These are phyloP conservation scores for Eudyptes chrysolophus DNA, from an alignment of 2,113 vertebrate genomes.

Conservation along the genomic window DNA sequence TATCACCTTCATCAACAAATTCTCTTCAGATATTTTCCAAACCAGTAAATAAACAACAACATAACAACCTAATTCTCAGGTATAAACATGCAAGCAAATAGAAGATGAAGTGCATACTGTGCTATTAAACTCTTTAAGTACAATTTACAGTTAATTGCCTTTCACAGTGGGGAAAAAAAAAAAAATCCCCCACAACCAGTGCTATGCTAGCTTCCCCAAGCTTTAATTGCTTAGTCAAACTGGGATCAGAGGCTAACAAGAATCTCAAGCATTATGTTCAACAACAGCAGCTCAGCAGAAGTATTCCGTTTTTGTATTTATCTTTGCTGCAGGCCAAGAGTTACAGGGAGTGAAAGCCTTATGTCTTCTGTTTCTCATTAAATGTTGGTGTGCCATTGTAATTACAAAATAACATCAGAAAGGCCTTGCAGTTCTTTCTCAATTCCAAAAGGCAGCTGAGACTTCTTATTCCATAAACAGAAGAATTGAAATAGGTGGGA, in stretches of 20 bases:
- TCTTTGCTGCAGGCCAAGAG: neutral
- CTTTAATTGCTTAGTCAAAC: neutral
- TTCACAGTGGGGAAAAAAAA: neutral
- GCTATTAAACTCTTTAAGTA: slow-evolving; percentile 10
- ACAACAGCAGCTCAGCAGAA: neutral
- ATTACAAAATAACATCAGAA: neutral
- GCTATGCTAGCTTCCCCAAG: neutral
- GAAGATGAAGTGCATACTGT: neutral
- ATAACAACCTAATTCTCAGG: neutral
- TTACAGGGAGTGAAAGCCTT: neutral
- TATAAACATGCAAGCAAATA: neutral
- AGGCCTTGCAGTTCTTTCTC: neutral
- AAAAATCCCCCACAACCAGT: neutral
- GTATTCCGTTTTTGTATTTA: neutral
- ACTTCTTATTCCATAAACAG: neutral
- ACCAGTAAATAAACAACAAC: slow-evolving; percentile 39
- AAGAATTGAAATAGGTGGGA: neutral
- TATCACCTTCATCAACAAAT: neutral
- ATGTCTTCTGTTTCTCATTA: neutral
- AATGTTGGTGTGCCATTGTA: neutral
- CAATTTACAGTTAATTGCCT: slow-evolving; percentile 27
- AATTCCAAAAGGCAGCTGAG: neutral
- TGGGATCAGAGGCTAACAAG: neutral
- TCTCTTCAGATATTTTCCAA: neutral
- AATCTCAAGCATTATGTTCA: neutral